Evolutionary conservation across 2,888 invertebrate species (phyloP).

Genomic region (Drosophila ustulata): DNA sequence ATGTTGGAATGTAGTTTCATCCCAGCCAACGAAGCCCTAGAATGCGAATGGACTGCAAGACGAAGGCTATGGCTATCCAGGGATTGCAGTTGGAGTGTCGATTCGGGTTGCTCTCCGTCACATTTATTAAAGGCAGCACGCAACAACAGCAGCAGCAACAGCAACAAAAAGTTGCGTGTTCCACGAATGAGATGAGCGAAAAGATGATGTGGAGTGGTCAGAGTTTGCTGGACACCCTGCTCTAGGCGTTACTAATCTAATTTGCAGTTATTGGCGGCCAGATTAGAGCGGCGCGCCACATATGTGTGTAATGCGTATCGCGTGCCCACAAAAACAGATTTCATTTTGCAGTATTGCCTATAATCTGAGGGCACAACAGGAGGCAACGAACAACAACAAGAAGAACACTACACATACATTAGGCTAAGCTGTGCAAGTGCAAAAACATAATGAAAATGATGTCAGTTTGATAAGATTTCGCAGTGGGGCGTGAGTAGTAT

Average conservation of each 20-base stretch:
- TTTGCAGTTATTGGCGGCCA: slow-evolving; percentile 77
- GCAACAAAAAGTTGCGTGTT: slow-evolving; percentile 40
- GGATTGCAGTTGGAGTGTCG: slow-evolving; percentile 67
- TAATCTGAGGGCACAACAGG: slow-evolving; percentile 43
- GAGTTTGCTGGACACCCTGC: slow-evolving; percentile 23
- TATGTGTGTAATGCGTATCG: slow-evolving; percentile 70
- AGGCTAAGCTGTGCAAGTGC: slow-evolving; percentile 72
- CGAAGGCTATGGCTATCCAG: slow-evolving; percentile 45
- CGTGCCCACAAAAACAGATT: slow-evolving; percentile 45
- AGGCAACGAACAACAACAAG: slow-evolving; percentile 4
- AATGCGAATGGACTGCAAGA: slow-evolving; percentile 28
- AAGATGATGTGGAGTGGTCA: slow-evolving; percentile 21
- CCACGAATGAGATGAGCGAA: slow-evolving; percentile 2
- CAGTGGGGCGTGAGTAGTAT: slow-evolving; percentile 41
- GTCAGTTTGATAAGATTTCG: slow-evolving; percentile 75
- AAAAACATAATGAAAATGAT: slow-evolving; percentile 80
- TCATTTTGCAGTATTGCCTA: slow-evolving; percentile 54
- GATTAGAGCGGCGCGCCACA: slow-evolving; percentile 65
- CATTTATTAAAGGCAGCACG: slow-evolving; percentile 73
- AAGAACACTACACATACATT: slow-evolving; percentile 51
- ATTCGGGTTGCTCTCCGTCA: slow-evolving; percentile 45
- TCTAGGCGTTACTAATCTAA: slow-evolving; percentile 74
- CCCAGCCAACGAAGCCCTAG: background rate
- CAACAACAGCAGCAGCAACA: slow-evolving; percentile 62
- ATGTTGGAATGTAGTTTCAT: slow-evolving; percentile 16